Percentiles rank a stretch among this genome's conserved stretches.
Conservation (phyloP, 1,140 invertebrate genomes). For the Psilanteris sp. region DNA sequence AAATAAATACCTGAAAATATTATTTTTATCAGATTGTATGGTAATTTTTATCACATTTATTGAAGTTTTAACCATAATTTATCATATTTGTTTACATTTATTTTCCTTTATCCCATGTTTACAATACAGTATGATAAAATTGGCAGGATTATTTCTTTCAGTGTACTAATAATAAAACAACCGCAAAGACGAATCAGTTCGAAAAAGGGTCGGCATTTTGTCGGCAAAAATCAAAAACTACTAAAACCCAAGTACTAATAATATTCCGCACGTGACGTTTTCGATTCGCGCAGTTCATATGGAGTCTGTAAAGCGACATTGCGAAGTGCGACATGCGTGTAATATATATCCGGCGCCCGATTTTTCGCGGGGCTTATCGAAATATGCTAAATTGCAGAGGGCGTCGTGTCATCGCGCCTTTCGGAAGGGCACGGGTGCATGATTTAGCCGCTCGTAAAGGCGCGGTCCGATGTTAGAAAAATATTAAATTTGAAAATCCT, state of each 20-base stretch:
- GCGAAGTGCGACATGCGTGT: slow-evolving; percentile 40
- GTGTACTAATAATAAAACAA: too few relatives aligned
- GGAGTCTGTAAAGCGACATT: slow-evolving; percentile 3
- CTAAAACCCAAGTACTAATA: slow-evolving; percentile 16
- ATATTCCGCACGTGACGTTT: slow-evolving; percentile 26
- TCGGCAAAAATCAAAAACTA: too few relatives aligned
- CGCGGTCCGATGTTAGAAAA: slow-evolving; percentile 69
- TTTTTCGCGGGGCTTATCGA: slow-evolving; percentile 59
- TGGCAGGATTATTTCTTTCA: too few relatives aligned
- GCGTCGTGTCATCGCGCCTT: slow-evolving; percentile 23
- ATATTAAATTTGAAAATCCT: slow-evolving; percentile 79
- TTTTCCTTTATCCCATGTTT: too few relatives aligned
- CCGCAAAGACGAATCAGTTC: too few relatives aligned
- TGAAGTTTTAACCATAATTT: too few relatives aligned
- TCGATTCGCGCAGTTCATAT: slow-evolving; percentile 20
- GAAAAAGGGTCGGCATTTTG: too few relatives aligned
- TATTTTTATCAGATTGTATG: too few relatives aligned
- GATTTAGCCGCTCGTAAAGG: slow-evolving; percentile 77
- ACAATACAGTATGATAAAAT: too few relatives aligned
- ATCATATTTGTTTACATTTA: too few relatives aligned
- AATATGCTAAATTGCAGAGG: slow-evolving; percentile 66
- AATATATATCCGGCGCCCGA: slow-evolving; percentile 55
- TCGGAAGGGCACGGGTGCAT: slow-evolving; percentile 36
- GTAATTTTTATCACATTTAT: too few relatives aligned
- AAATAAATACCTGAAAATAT: too few relatives aligned